Percentiles rank a stretch among this genome's conserved stretches.
These are phyloP conservation scores for Ornithoptera priamus DNA, from an alignment of 2,888 invertebrate species.

Conservation along the genomic window DNA sequence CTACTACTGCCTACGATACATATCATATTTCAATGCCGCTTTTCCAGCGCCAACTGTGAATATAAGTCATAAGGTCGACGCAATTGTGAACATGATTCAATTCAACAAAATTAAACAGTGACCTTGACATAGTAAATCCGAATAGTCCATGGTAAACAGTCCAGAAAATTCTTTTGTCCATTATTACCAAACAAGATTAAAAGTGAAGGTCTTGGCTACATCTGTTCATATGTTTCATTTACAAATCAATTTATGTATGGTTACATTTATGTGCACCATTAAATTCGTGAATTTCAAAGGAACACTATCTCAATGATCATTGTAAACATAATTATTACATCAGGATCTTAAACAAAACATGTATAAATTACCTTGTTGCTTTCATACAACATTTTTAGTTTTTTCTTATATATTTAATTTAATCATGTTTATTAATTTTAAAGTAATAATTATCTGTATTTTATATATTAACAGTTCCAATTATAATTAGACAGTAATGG, in stretches of 20 bases:
- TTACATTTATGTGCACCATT: slow-evolving; percentile 2
- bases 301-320: neutral
- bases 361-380: neutral
- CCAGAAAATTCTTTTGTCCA: slow-evolving; percentile 26
- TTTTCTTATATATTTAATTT: neutral
- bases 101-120: slow-evolving; percentile 26
- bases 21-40: slow-evolving; percentile 41
- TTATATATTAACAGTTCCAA: too few species aligned
- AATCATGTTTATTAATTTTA: neutral
- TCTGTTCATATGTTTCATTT: slow-evolving; percentile 15
- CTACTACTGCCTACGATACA: slow-evolving; percentile 33
- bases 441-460: too few species aligned
- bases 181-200: slow-evolving; percentile 16
- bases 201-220: slow-evolving; percentile 8
- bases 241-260: slow-evolving; percentile 4
- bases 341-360: neutral
- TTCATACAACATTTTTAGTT: neutral
- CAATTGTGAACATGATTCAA: neutral
- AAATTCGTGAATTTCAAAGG: neutral
- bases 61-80: slow-evolving; percentile 2
- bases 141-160: slow-evolving; percentile 27
- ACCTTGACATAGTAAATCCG: slow-evolving; percentile 29
- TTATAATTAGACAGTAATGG: too few species aligned
- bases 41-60: slow-evolving; percentile 1
- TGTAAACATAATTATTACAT: slow-evolving; percentile 5